These are phyloP conservation scores for Sinopyrophorus schimmeli DNA, from an alignment of 2,888 invertebrate species.

Conservation along the genomic window DNA sequence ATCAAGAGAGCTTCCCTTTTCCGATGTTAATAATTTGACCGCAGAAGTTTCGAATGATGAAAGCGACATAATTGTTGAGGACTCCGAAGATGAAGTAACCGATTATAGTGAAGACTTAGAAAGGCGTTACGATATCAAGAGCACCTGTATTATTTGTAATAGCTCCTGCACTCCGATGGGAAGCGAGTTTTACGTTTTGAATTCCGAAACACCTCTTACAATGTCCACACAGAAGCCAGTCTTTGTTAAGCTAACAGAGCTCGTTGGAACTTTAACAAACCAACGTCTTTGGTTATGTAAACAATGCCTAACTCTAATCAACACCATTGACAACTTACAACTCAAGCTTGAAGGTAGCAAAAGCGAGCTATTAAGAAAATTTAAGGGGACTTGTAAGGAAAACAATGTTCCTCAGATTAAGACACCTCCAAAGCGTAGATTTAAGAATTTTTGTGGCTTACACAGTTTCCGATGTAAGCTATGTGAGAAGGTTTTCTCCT, in stretches of 20 bases:
- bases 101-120: constrained; percentile 45
- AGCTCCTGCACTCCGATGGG: constrained; percentile 46
- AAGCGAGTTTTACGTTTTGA: constrained; percentile 51
- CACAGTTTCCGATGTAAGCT: constrained; percentile 45
- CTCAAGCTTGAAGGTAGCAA: constrained; percentile 47
- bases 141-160: constrained; percentile 51
- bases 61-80: constrained; percentile 54
- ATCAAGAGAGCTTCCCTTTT: constrained; percentile 26
- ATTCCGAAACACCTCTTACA: constrained; percentile 48
- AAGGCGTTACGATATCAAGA: constrained; percentile 34
- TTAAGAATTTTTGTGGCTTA: constrained; percentile 31
- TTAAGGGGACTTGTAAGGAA: constrained; percentile 41
- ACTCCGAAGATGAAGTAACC: constrained; percentile 49
- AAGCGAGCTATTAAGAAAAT: constrained; percentile 46
- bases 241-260: constrained; percentile 42
- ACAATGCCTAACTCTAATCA: constrained; percentile 52
- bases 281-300: constrained; percentile 48
- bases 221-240: constrained; percentile 52
- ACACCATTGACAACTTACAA: constrained; percentile 54
- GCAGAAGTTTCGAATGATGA: constrained; percentile 48
- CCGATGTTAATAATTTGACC: constrained; percentile 33
- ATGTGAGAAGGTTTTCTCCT: constrained; percentile 46
- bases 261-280: constrained; percentile 41
- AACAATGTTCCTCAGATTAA: constrained; percentile 32
- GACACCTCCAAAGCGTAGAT: constrained; percentile 8